Evolutionary conservation across 2,888 invertebrate species (phyloP).

Genomic region (Rhagonycha lutea): DNA sequence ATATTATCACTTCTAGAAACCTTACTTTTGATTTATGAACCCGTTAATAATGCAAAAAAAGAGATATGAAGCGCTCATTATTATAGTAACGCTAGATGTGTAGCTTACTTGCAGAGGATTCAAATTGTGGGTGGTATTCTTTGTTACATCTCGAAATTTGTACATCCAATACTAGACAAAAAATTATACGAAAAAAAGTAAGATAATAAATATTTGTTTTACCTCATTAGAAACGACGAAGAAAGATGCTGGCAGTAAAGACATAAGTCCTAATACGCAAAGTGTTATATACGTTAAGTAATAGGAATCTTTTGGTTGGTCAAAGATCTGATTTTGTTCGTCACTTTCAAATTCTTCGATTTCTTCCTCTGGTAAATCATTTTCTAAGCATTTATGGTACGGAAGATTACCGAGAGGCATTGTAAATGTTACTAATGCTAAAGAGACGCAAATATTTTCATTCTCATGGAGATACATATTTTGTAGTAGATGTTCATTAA

Average conservation of each 20-base stretch:
- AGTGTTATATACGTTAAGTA: slow-evolving; percentile 82
- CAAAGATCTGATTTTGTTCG: background rate
- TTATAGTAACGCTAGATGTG: slow-evolving; percentile 83
- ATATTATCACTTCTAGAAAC: background rate
- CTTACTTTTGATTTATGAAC: background rate
- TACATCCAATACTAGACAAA: slow-evolving; percentile 92
- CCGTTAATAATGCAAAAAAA: background rate
- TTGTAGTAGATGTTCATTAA: too few relatives aligned
- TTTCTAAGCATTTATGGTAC: background rate
- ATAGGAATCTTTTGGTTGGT: slow-evolving; percentile 64
- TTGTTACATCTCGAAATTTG: slow-evolving; percentile 81
- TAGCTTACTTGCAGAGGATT: slow-evolving; percentile 83
- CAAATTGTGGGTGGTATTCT: slow-evolving; percentile 58
- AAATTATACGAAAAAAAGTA: slow-evolving; percentile 36
- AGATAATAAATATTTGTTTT: slow-evolving; percentile 50
- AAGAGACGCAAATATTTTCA: too few relatives aligned
- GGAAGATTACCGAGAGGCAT: background rate
- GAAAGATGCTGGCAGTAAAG: slow-evolving; percentile 93
- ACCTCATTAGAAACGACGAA: slow-evolving; percentile 94
- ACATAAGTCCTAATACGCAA: slow-evolving; percentile 86
- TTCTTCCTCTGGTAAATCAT: background rate
- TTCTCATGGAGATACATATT: too few relatives aligned
- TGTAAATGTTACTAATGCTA: background rate
- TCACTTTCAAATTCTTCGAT: background rate
- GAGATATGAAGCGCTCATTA: slow-evolving; percentile 44